Evolutionary conservation across 2,888 invertebrate genomes (phyloP).

Genomic region (Helleia helle): DNA sequence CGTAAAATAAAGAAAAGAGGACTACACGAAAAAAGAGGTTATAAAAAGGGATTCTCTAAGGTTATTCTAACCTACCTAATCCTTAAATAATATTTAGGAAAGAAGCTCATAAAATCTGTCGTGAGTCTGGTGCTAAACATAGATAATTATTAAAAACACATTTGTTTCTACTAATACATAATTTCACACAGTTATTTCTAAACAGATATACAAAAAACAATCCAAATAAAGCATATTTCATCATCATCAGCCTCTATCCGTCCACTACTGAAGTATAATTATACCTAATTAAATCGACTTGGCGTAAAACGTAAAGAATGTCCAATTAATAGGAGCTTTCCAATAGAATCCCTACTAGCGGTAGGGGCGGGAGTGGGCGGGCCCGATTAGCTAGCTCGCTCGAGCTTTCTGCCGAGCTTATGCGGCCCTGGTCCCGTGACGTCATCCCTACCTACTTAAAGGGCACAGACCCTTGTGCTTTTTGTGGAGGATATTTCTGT

Average conservation of each 20-base stretch:
- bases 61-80: too few species aligned
- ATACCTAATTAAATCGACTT: conserved; percentile 5
- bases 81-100: too few species aligned
- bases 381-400: conserved; percentile 26
- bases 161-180: too few species aligned
- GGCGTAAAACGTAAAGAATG: conserved; percentile 11
- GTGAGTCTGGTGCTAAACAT: too few species aligned
- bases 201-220: background rate
- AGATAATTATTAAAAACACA: too few species aligned
- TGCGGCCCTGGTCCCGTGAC: conserved; percentile 43
- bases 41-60: too few species aligned
- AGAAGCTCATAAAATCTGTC: too few species aligned
- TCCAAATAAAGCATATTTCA: background rate
- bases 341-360: conserved; percentile 21
- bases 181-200: background rate
- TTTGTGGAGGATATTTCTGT: too few species aligned
- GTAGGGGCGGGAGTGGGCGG: conserved; percentile 49
- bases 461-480: conserved; percentile 8
- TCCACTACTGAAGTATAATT: background rate
- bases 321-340: conserved; percentile 19
- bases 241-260: too few species aligned
- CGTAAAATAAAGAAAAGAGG: too few species aligned
- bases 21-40: too few species aligned
- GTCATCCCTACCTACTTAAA: conserved; percentile 24
- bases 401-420: conserved; percentile 23